Evolutionary conservation across 2,113 vertebrate genomes (phyloP).

Genomic region (Syngnathus floridae): DNA sequence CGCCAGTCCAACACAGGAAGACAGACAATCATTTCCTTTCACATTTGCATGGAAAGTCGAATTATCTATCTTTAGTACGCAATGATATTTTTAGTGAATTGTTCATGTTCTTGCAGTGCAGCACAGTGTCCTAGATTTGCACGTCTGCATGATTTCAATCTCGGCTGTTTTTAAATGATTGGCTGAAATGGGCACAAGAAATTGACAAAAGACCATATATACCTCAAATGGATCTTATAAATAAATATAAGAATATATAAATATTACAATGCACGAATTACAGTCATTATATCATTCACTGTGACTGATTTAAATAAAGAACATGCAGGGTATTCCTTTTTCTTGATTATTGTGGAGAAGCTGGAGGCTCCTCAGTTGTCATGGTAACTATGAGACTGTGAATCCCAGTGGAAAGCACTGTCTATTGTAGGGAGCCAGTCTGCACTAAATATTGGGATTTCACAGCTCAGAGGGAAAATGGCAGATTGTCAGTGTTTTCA

Average conservation of each 20-base stretch:
- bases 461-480: neutral
- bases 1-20: neutral
- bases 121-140: no score
- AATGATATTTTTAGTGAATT: no score
- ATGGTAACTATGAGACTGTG: neutral
- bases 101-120: no score
- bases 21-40: neutral
- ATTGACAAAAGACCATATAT: no score
- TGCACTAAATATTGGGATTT: neutral
- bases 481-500: no score
- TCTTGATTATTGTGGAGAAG: neutral
- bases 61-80: no score
- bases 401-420: neutral
- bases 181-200: no score
- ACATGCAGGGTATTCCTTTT: neutral
- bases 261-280: neutral
- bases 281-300: neutral
- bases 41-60: neutral
- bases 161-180: no score
- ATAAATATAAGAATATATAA: no score
- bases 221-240: no score
- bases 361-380: conserved; percentile 4
- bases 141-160: no score
- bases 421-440: neutral
- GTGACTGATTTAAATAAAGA: neutral